Evolutionary conservation across 2,797 vertebrate species (phyloP), one percentile per base, ranked within the genome.

Genomic region (Taenioides sp.): DNA sequence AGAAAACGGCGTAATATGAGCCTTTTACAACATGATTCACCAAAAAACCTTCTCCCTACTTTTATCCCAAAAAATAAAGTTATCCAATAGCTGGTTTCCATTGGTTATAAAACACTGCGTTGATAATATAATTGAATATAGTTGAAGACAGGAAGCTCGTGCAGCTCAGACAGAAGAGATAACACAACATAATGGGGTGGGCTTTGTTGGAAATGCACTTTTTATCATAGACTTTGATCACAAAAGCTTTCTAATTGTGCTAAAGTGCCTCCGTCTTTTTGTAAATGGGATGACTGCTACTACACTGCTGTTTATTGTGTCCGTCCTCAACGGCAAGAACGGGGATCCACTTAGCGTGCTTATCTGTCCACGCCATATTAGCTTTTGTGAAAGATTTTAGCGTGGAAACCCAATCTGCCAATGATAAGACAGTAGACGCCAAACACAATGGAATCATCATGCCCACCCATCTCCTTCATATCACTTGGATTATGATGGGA

Each of bases 221-320:
- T 82, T 85, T 91, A 91, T 92, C 90, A 87, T 28, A 22, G 57
- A 10, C 40, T 81, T 80, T 67, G 69, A 88, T 90, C 87, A 80
- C 58, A 88, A 89, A 86, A 83, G 86, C 80, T 83, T 74, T 60
- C 76, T 89, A 86, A 90, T 89, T 87, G 78, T 76, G 71, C 60
- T 62, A 75, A 77, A 88, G 79, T 87, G 80, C 74, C 77, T 67
- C 81, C 76, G 78, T 75, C 73, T 62, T 57, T 57, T 74, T 74
- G 58, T 57, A 22, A 80, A 89, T 86, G 70, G 43, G 43, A 47
- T 75, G 78, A 92, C 90, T 84, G 81, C 55, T 72, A 73, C 83
- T 80, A 80, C n/a, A 59, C 2, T 9, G 20, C 20, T 60, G 40
- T 67, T 72, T 50, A 6, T 74, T 70, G n/a, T 43, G 62, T 43